Evolutionary conservation across 2,113 vertebrate species (phyloP).

Genomic region (Microcebus lehilahytsara): DNA sequence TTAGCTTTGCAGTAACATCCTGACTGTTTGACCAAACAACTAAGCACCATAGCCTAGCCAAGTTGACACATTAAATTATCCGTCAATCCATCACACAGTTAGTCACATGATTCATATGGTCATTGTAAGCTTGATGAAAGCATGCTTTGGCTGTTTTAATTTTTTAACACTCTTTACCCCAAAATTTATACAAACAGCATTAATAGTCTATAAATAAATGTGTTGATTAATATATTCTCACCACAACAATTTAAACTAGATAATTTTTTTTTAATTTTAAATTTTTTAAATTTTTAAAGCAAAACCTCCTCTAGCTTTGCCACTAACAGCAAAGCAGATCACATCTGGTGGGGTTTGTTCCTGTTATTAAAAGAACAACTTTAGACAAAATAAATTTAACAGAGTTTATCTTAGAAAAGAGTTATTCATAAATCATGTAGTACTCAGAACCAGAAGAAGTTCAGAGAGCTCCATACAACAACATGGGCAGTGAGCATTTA

Average conservation of each 20-base stretch:
- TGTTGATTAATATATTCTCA: not conserved
- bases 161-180: not conserved
- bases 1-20: not conserved
- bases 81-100: not conserved
- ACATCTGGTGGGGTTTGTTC: not conserved
- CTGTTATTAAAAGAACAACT: not conserved
- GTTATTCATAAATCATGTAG: not conserved
- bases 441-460: not conserved
- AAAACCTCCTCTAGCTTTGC: not conserved
- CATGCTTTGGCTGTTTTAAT: not conserved
- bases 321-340: not conserved
- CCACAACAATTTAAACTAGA: not conserved
- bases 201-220: not conserved
- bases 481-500: not conserved
- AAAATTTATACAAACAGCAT: not conserved
- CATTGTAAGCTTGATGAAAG: not conserved
- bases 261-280: too few relatives aligned
- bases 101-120: not conserved
- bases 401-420: not conserved
- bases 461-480: not conserved
- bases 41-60: not conserved
- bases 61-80: not conserved
- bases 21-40: not conserved
- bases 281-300: not conserved
- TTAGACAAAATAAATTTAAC: not conserved